Conservation (phyloP, 2,888 invertebrate genomes). For the Agrochola macilenta region DNA sequence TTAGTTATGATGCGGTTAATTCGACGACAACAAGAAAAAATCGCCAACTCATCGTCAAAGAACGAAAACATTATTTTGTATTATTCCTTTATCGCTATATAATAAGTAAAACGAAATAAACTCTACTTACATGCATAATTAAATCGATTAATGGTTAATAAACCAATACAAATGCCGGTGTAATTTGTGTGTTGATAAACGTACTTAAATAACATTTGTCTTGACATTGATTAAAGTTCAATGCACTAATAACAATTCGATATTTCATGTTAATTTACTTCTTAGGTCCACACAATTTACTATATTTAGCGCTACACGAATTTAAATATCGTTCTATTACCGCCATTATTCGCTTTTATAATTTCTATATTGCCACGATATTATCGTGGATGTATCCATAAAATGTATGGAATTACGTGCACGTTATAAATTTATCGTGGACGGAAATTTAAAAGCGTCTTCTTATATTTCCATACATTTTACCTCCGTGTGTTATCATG, state of each 20-base stretch:
- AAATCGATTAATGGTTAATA: constrained; percentile 1
- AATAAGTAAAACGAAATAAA: constrained; percentile 4
- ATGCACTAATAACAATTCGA: constrained; percentile 22
- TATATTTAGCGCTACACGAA: background rate
- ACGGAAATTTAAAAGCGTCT: background rate
- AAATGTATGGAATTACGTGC: background rate
- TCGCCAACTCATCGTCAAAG: constrained; percentile 16
- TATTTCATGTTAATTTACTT: background rate
- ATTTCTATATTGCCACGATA: background rate
- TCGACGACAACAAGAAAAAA: background rate
- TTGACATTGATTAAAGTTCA: constrained; percentile 40
- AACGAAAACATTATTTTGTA: constrained; percentile 1
- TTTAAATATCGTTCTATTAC: background rate
- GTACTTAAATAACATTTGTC: constrained; percentile 7
- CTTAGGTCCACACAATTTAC: background rate
- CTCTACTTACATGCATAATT: constrained; percentile 21
- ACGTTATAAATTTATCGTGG: background rate
- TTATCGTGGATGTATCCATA: background rate
- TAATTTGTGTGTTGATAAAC: constrained; percentile 30
- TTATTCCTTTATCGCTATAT: constrained; percentile 3
- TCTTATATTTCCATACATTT: background rate
- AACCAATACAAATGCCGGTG: constrained; percentile 15
- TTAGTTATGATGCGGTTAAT: background rate
- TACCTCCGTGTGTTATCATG: background rate
- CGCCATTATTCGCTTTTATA: background rate